Base-by-base conservation (phyloP, 2,113 vertebrate genomes). In the Gallinago paraguaiae region DNA sequence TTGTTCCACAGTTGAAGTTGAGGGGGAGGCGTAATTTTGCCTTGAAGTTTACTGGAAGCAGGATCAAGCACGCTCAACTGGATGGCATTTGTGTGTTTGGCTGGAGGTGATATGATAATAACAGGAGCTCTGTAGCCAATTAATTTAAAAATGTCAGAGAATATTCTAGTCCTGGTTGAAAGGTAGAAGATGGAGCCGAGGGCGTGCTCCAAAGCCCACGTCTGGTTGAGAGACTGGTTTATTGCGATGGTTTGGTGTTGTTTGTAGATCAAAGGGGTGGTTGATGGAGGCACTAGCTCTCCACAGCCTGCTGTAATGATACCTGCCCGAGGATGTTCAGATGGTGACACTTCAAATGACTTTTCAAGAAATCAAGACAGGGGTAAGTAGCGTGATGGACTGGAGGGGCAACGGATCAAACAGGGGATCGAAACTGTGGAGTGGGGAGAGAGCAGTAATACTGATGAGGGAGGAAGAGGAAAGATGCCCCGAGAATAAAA, bases 31-130 rank as follows among this genome's bases (percentile, higher is more conserved):
- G 25, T 16, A 81, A 30, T 64, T 88, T 82, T 91, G 72, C 80
- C 76, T 88, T 94, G 51, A 31, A 63, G 65, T 79, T 82, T 11
- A 16, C 56, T 0, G 0, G 67, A 54, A 51, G 23, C 43, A 64
- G n/a, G 56, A 86, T 91, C 43, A 51, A 86, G 46, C 64, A 51
- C 39, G 37, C 46, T 81, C 60, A 56, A 13, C 14, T 43, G 43
- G 64, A 59, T 93, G 84, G 51, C 50, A 37, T 88, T 93, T 90
- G 59, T 92, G 50, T 65, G n/a, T 77, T 93, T 94, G 54, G 81
- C 95, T 86, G 94, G 76, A 91, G 92, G 74, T 84, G 60, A 83
- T 31, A 28, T 28, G 70, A 33, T 88, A 86, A 78, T 92, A 88
- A 82, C 30, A 88, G 63, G 54, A 90, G 11, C 27, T 88, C 54